Evolutionary conservation across 35 echinoderm and acorn worm species (phyloP), one percentile per base, ranked within the genome.

Genomic region (Heliocidaris tuberculata): DNA sequence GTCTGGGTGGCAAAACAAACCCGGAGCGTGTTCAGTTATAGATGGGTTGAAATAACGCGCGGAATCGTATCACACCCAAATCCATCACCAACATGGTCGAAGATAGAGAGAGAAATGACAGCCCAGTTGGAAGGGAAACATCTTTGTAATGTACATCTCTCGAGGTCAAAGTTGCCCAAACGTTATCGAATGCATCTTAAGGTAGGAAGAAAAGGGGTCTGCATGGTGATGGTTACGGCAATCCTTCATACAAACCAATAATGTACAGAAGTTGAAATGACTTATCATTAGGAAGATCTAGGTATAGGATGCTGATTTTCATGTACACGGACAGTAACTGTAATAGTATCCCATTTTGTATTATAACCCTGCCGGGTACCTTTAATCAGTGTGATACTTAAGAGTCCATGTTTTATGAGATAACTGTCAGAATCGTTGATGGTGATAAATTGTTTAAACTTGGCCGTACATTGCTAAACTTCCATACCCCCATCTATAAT

Each of bases 1-100:
- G 87, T 89, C 87, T 89, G 87, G 87, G 87, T 89, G 87, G 87
- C 87, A 47, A 89, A 89, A 89, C 87, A 89, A 89, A 78, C 65
- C 87, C 19, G 47, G 47, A 89, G 31, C 87, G 47, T 89, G 87
- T 89, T 89, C 87, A 47, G 87, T 89, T 89, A 89, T 89, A 89
- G 87, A 89, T 89, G 87, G 87, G 29, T 89, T 89, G 87, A 32
- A 89, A 89, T 89, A 89, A 89, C 87, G 87, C 87, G 87, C 87
- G 87, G 87, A 89, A 89, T 89, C 87, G 47, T 89, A 89, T 89
- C 87, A 89, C 87, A 48, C 87, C 87, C 31, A 89, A 48, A 89
- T 89, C 87, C 31, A 89, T 89, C 87, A 89, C 31, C 15, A 89
- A 13, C 0, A 13, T 48, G 15, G n/a, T 30, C 30, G 87, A 29